Conservation (phyloP, 1,140 invertebrate genomes). For the Camponotus pennsylvanicus region DNA sequence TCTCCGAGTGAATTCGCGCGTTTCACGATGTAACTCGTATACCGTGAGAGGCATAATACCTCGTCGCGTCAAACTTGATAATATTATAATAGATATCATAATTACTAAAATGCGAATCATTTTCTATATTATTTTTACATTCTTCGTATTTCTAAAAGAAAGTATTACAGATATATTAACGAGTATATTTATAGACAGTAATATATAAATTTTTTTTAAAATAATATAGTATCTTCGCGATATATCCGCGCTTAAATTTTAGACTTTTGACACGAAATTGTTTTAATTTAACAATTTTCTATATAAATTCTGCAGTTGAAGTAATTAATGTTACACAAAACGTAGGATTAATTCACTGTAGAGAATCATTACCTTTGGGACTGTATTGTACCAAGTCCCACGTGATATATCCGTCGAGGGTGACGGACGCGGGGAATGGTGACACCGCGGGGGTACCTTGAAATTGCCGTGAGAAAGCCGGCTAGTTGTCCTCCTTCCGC, state of each 20-base stretch:
- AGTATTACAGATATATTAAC: constrained; percentile 10
- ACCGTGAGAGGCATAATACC: constrained; percentile 10
- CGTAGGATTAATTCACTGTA: neutral
- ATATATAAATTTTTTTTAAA: neutral
- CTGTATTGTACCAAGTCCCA: neutral
- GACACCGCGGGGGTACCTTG: constrained; percentile 32
- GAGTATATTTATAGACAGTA: neutral
- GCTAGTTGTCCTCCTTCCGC: constrained; percentile 18
- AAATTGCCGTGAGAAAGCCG: constrained; percentile 72
- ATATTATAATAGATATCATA: constrained; percentile 22
- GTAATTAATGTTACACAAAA: neutral
- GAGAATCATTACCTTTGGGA: neutral
- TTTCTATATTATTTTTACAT: constrained; percentile 17
- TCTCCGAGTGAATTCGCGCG: constrained; percentile 50
- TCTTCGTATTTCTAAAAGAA: neutral
- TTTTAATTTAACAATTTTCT: too few relatives aligned
- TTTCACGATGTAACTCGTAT: constrained; percentile 32
- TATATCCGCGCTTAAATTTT: neutral
- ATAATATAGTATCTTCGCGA: neutral
- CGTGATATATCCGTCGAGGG: constrained; percentile 1
- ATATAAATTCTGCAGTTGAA: neutral
- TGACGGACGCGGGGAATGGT: constrained; percentile 6
- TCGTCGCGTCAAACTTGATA: constrained; percentile 12
- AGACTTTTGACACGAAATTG: too few relatives aligned
- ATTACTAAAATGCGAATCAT: neutral